Evolutionary conservation across 1,140 invertebrate genomes (phyloP), one percentile per base, ranked within the genome.

Genomic region (Spodoptera litura): DNA sequence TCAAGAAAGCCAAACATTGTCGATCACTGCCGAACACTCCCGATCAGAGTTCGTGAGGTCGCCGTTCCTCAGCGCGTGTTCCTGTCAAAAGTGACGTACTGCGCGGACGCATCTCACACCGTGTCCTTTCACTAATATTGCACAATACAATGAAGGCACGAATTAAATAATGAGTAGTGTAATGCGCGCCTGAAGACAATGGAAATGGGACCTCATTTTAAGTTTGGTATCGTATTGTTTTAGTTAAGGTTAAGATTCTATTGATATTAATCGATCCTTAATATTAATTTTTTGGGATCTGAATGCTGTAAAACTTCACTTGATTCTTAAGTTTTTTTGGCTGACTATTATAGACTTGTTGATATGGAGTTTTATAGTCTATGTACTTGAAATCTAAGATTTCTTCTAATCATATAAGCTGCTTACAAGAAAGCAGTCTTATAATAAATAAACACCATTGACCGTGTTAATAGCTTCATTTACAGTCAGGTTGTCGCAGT

Each of bases 61-160:
- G 73, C 20, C 12, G 20, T 61, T 51, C 70, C 72, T 31, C 58
- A 59, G 59, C 51, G 64, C 73, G 10, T 75, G 73, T 75, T 53
- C 73, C 73, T 51, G 73, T 75, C 73, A 53, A 11, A 27, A 8
- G 15, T 75, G 73, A 75, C 73, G 49, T 75, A 75, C 25, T n/a
- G 73, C 44, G 59, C 59, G 20, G 59, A 75, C 73, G 73, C 73
- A 75, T 62, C 58, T 62, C 58, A 75, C 59, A 75, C 59, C 44
- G 59, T 53, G 49, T 75, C 73, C 73, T 64, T 75, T 75, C 73
- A 64, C 73, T 75, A 52, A 53, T 61, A 53, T 75, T 75, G 51
- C 59, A 27, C 58, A 75, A 64, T 62, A 25, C 25, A 51, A 27
- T 70, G 66, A 53, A 52, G 62, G n/a, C 15, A 62, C 56, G 58